phyloP scores from a whole-genome alignment of 2,797 vertebrate species.

The Lagocephalus sceleratus region DNA sequence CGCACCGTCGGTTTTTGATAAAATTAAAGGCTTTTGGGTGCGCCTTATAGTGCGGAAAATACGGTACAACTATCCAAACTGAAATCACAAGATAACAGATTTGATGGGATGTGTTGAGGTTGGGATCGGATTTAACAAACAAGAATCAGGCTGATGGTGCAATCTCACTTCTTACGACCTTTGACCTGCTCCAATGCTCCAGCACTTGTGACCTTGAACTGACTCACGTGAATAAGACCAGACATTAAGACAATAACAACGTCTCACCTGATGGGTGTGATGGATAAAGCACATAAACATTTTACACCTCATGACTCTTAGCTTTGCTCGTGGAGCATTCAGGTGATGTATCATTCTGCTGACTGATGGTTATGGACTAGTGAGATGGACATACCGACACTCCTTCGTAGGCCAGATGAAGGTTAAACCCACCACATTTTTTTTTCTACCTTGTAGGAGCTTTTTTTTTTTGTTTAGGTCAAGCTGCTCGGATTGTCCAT shows the following conservation, averaged over 20 bases:
- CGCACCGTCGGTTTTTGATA: too few relatives aligned
- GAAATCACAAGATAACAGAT: too few relatives aligned
- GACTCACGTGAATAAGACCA: constrained; percentile 30
- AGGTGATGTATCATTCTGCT: constrained; percentile 20
- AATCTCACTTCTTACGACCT: too few relatives aligned
- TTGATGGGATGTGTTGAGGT: too few relatives aligned
- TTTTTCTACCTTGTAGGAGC: constrained; percentile 16
- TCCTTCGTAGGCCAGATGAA: constrained; percentile 26
- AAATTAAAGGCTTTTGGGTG: too few relatives aligned
- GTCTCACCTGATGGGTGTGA: constrained; percentile 29
- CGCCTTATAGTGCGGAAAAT: too few relatives aligned
- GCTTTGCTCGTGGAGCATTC: constrained; percentile 6
- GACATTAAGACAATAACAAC: constrained; percentile 31
- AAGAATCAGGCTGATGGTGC: too few relatives aligned
- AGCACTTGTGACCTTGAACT: too few relatives aligned
- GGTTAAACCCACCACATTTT: constrained; percentile 20
- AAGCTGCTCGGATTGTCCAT: constrained; percentile 35
- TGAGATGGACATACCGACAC: constrained; percentile 23
- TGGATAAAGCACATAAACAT: constrained; percentile 25
- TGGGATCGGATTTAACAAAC: too few relatives aligned
- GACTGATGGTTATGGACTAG: constrained; percentile 40
- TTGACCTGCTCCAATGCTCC: too few relatives aligned
- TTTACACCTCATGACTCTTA: constrained; percentile 15
- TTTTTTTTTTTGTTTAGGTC: constrained; percentile 23
- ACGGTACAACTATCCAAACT: too few relatives aligned